A percentile compares a stretch with the other conserved stretches of the same genome.
These are phyloP conservation scores for Todus mexicanus DNA, from an alignment of 2,797 vertebrate species.

Conservation along the genomic window DNA sequence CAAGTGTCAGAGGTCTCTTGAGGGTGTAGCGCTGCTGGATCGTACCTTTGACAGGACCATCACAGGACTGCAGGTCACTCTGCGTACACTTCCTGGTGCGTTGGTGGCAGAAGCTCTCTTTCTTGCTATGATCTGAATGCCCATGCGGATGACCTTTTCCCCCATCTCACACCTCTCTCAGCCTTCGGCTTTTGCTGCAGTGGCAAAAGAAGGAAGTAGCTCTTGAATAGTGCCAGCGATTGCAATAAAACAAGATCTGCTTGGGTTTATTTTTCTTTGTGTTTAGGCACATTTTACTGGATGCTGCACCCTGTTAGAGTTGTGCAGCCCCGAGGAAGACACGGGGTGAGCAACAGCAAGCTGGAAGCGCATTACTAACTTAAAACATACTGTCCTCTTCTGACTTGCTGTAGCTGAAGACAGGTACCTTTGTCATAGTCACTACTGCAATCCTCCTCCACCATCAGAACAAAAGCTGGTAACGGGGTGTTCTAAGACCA, in stretches of 20 bases:
- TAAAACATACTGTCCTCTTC: background rate
- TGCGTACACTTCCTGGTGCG: background rate
- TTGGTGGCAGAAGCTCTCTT: background rate
- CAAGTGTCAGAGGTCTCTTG: background rate
- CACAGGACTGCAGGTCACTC: background rate
- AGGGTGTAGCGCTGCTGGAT: background rate
- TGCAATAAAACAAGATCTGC: background rate
- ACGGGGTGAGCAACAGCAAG: background rate
- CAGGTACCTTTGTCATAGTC: background rate
- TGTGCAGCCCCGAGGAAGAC: background rate
- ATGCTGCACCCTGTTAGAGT: background rate
- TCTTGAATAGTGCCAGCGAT: background rate
- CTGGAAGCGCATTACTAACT: background rate
- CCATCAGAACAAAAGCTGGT: background rate
- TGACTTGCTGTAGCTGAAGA: background rate
- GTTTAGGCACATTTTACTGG: background rate
- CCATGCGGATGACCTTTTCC: background rate
- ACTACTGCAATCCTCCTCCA: fast-evolving
- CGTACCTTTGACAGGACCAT: background rate
- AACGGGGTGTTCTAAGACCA: background rate
- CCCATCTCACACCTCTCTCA: background rate
- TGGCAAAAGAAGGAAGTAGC: background rate
- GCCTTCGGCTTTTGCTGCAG: background rate
- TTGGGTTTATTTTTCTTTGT: background rate
- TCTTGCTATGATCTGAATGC: background rate